These are phyloP conservation scores for Zalophus californianus DNA, from an alignment of 2,797 vertebrate species.

Conservation along the genomic window DNA sequence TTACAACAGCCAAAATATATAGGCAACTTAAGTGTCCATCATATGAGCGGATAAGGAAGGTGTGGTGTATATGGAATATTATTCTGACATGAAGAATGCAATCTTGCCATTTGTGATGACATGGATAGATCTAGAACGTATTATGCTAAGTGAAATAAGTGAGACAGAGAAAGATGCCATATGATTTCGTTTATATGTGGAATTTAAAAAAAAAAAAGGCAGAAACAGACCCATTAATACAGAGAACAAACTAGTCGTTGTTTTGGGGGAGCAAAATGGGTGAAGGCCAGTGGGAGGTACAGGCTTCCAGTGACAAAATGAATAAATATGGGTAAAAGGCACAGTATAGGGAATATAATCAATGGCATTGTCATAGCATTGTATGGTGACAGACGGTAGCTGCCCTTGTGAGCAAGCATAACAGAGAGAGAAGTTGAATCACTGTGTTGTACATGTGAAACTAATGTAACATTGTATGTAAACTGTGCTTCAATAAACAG, in stretches of 20 bases:
- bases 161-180: not conserved
- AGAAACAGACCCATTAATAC: not conserved
- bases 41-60: not conserved
- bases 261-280: not conserved
- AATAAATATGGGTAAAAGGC: not conserved
- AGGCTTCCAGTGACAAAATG: not conserved
- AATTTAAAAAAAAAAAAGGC: not conserved
- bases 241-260: not conserved
- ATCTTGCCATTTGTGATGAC: not conserved
- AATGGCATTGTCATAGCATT: not conserved
- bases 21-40: not conserved
- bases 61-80: not conserved
- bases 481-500: not conserved
- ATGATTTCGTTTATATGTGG: not conserved
- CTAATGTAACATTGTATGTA: not conserved
- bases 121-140: not conserved
- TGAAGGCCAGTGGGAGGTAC: not conserved
- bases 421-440: not conserved
- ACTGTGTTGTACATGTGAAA: not conserved
- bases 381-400: not conserved
- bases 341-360: not conserved
- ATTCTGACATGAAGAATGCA: not conserved
- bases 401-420: not conserved
- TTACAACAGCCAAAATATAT: not conserved
- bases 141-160: not conserved